Base-by-base conservation (phyloP, 2,113 vertebrate species). In the Pionites leucogaster region DNA sequence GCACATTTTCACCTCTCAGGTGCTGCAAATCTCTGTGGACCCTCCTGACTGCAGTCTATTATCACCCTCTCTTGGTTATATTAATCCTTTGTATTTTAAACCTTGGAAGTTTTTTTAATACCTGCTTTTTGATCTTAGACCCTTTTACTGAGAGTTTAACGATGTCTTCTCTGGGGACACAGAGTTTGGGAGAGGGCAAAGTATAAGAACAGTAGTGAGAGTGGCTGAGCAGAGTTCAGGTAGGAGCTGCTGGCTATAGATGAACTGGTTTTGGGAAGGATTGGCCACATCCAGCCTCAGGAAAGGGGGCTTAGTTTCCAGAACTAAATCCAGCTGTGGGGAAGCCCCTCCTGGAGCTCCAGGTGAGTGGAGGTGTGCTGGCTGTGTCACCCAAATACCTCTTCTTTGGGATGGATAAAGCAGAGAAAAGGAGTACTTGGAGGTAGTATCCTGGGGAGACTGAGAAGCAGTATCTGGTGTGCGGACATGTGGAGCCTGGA, bases 1-100 rank as follows among this genome's bases (percentile, higher is more conserved):
- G 82, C 88, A 88, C 79, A 69, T 94, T 94, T 94, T 86, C 94
- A 92, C 94, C 82, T 94, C 88, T 86, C 59, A 50, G 71, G 86
- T 74, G 76, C 46, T 90, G 80, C 68, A 92, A 77, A 80, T 86
- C 92, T 65, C 92, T 37, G 13, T 0, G 0, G 10, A 7, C 10
- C 20, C 12, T 9, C 46, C 23, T 39, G 35, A 35, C 44, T 29
- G 49, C 50, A 67, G 22, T 3, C 23, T 28, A 57, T 63, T 46
- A 23, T 13, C 42, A 19, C 0, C 0, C 42, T 82, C 29, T 42
- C 24, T 77, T 47, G n/a, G 18, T 82, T 72, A 31, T 13, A 5
- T n/a, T 20, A 25, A 22, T 28, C 16, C 53, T 82, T 29, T 28
- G 13, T 44, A 15, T 70, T 90, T 92, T 27, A 49, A 44, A 53